Base-by-base conservation (phyloP, 2,113 vertebrate species). In the Nerophis lumbriciformis region DNA sequence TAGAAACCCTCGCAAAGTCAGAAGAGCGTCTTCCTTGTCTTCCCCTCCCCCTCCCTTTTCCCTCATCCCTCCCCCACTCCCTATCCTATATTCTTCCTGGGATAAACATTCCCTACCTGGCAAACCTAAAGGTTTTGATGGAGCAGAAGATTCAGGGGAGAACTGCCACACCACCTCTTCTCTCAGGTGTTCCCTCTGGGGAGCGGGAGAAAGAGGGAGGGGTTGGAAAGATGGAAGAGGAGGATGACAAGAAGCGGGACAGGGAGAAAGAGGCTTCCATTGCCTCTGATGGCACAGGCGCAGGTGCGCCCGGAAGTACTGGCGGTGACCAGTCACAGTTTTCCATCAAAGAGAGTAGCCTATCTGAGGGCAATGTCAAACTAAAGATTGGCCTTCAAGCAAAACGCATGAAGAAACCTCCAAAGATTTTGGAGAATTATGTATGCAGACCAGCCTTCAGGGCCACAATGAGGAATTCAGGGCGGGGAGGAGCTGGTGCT, bases 371-470 rank as follows among this genome's bases (percentile, higher is more conserved):
- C 35, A 97, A 94, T 64, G 90, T 99, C 63, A 97, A 97, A 73
- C 85, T 99, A 58, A 99, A 98, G 90, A 98, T 99, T 48, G 95
- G 94, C 58, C 93, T 98, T 15, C 95, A 98, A 81, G 93, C 95
- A 2, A 99, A 99, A 71, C 89, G 96, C 76, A 98, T 93, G 39
- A 99, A 98, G 78, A 99, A 99, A 61, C 97, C 95, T 68, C 97
- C 97, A 12, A 98, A 99, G 80, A 99, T 94, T 77, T 84, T 99
- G 66, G 97, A 98, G 88, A 98, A 97, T 74, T 99, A 98, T 72
- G 94, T 98, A 45, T 99, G 97, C 79, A 88, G 96, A 65, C 97
- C 97, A 48, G 95, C 95, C 62, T 93, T 99, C 89, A 93, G 93
- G 86, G 94, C 95, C 61, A 97, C 93, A 11, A 92, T 95, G 42